Base-by-base conservation (phyloP, 2,888 invertebrate genomes). In the Spialia ferax region DNA sequence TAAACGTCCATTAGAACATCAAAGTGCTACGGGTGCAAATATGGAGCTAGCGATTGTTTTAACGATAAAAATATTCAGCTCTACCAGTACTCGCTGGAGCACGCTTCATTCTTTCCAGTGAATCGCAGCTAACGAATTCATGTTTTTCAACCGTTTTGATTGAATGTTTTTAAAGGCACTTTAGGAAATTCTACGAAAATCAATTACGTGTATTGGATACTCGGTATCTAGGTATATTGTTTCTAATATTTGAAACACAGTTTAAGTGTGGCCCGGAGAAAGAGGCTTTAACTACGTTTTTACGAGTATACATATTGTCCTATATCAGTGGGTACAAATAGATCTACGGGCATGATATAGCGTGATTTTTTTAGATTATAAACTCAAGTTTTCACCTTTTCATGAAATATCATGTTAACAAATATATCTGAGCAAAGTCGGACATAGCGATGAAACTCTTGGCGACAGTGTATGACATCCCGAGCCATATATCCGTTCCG, bases 51-150 rank as follows among this genome's bases (percentile, higher is more conserved):
- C 45, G 45, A 45, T 45, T 45, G 45, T 45, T 45, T 45, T 45
- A 45, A 18, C 18, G 45, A 45, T 45, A 45, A 45, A 45, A 45
- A 45, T 45, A 45, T 45, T 18, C 45, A 45, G 45, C 13, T 45
- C 3, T 18, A 45, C 7, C 15, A 18, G 18, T 18, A 18, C 45
- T 2, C 15, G 15, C 13, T 38, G 38, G 5, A 38, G 38, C n/a
- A 42, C 15, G 42, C 42, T 42, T 42, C n/a, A 15, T 42, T 42
- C 42, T 15, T 45, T 45, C 8, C 45, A 45, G 18, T 18, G 45
- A 45, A 45, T 45, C 10, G 45, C 10, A 45, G 10, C 18, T 45
- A 18, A 45, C 45, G 45, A 45, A 45, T 45, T 45, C 15, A 45
- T 45, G 45, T 45, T 45, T 45, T 45, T 45, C 18, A 4, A 18